These are phyloP conservation scores for Gambusia holbrooki DNA, from an alignment of 2,113 vertebrate genomes.

Conservation along the genomic window DNA sequence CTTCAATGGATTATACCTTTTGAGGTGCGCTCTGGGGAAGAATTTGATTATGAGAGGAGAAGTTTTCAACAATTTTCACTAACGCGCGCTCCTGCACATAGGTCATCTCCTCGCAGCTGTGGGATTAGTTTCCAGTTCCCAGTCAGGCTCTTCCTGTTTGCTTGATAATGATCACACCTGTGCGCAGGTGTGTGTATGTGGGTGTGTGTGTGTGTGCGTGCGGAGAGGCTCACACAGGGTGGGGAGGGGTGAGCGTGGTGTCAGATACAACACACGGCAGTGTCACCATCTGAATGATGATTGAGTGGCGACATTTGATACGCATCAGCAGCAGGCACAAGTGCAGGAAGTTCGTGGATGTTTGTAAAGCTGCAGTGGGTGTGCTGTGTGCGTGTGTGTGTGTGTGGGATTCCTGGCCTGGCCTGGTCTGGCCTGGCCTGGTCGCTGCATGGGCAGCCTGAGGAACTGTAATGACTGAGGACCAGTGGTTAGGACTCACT, in stretches of 20 bases:
- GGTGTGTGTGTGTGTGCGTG: slow-evolving; percentile 77
- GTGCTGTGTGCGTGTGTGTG: slow-evolving; percentile 8
- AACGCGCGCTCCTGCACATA: slow-evolving; percentile 24
- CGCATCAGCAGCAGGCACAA: slow-evolving; percentile 8
- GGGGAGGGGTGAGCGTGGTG: slow-evolving; percentile 50
- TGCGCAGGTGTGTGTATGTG: slow-evolving; percentile 78
- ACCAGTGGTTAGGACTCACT: slow-evolving; percentile 73
- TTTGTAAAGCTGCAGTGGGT: slow-evolving; percentile 13
- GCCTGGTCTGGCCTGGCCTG: slow-evolving; percentile 69
- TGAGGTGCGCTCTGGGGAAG: slow-evolving; percentile 38
- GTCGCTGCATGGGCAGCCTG: slow-evolving; percentile 63
- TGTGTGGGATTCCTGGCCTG: slow-evolving; percentile 39
- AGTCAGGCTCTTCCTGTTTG: slow-evolving; percentile 78
- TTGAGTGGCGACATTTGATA: slow-evolving; percentile 13
- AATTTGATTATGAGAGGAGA: slow-evolving; percentile 56
- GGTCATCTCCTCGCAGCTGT: slow-evolving; percentile 69
- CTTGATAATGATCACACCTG: slow-evolving; percentile 80
- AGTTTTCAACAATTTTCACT: slow-evolving; percentile 63
- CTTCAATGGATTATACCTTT: slow-evolving; percentile 51
- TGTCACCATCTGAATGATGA: slow-evolving; percentile 31
- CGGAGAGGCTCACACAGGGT: slow-evolving; percentile 55
- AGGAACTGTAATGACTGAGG: slow-evolving; percentile 72
- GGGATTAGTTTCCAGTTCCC: slow-evolving; percentile 79
- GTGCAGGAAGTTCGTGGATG: slow-evolving; percentile 12
- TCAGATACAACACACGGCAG: slow-evolving; percentile 41